Conservation (phyloP, 2,888 invertebrate genomes). For the Orchesellides sinensis region DNA sequence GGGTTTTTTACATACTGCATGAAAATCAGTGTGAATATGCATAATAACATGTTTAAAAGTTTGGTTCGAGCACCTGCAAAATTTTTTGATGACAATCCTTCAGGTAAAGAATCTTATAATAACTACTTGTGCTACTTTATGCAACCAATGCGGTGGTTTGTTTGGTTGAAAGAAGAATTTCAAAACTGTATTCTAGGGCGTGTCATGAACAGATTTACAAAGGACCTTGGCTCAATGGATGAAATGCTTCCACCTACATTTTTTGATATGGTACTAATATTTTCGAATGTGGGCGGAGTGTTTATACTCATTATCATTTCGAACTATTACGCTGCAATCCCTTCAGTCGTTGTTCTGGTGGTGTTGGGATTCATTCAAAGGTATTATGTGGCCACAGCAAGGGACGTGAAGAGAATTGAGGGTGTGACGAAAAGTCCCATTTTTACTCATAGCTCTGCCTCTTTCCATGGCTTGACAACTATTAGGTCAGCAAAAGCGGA, state of each 20-base stretch:
- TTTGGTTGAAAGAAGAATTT: too few relatives aligned
- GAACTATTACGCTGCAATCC: conserved; percentile 76
- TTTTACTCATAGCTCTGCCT: conserved; percentile 92
- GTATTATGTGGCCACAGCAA: conserved; percentile 87
- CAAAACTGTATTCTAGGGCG: conserved; percentile 77
- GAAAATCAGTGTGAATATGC: conserved; percentile 77
- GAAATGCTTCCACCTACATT: conserved; percentile 79
- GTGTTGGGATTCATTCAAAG: conserved; percentile 86
- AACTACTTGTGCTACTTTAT: too few relatives aligned
- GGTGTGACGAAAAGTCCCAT: conserved; percentile 91
- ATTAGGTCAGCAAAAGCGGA: conserved; percentile 93
- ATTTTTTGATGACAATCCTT: conserved; percentile 26
- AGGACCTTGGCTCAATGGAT: conserved; percentile 83
- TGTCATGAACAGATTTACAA: conserved; percentile 78
- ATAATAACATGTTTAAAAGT: conserved; percentile 78
- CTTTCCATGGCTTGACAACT: conserved; percentile 90
- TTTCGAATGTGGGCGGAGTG: background rate
- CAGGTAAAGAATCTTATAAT: background rate
- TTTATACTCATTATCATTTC: conserved; percentile 77
- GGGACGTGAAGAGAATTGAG: conserved; percentile 83
- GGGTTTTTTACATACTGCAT: conserved; percentile 77
- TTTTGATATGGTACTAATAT: conserved; percentile 78
- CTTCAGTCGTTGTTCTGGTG: conserved; percentile 84
- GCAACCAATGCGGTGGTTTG: too few relatives aligned
- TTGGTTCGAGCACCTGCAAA: conserved; percentile 75